Evolutionary conservation across 2,113 vertebrate species (phyloP).

Genomic region (Coracopsis vasa): DNA sequence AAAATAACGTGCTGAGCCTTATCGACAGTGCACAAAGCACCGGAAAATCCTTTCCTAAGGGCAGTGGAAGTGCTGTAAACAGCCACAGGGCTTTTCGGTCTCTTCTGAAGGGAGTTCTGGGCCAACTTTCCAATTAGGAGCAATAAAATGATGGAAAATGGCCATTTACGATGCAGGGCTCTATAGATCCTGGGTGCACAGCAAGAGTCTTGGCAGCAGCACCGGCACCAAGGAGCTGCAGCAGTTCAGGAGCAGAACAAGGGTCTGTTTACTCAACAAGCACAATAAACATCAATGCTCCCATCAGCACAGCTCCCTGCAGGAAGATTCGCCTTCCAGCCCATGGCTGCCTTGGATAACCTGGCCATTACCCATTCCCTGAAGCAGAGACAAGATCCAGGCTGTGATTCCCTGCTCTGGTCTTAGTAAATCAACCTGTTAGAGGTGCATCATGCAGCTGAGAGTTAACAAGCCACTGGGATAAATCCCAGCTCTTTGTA

Average conservation of each 20-base stretch:
- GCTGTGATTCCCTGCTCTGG: fast-evolving
- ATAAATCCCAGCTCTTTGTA: not conserved
- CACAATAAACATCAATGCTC: not conserved
- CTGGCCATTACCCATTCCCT: not conserved
- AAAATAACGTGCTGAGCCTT: not conserved
- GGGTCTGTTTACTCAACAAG: slow-evolving; percentile 7
- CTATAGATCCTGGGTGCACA: not conserved
- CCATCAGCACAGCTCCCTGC: not conserved
- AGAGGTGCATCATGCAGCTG: not conserved
- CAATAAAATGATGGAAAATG: not conserved
- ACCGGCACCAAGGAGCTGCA: not conserved
- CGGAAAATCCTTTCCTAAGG: not conserved
- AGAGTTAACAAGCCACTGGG: not conserved
- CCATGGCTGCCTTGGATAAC: not conserved
- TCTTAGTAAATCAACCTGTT: not conserved
- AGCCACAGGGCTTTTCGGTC: not conserved
- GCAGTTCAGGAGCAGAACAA: not conserved
- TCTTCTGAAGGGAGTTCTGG: not conserved
- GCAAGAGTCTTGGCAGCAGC: not conserved
- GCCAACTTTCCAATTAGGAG: not conserved
- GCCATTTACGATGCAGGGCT: not conserved
- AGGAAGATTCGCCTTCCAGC: not conserved
- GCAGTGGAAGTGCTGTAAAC: not conserved
- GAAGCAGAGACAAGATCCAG: not conserved
- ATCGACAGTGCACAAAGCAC: fast-evolving